phyloP scores from a whole-genome alignment of 1,140 invertebrate species.

The Lucilia sericata region DNA sequence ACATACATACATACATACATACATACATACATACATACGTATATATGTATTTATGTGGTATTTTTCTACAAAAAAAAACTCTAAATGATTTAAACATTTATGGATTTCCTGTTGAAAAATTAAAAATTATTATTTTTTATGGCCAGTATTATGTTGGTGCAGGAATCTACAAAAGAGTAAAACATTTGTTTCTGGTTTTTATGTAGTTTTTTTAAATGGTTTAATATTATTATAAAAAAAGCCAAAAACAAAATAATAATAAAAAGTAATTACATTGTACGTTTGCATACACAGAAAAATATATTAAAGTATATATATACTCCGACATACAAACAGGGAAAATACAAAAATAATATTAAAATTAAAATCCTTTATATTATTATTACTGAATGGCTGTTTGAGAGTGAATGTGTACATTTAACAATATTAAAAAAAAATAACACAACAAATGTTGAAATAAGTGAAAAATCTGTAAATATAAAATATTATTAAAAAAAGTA shows the following conservation, averaged over 20 bases:
- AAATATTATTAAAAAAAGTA: no score
- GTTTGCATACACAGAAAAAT: background rate
- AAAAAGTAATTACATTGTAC: slow-evolving; percentile 17
- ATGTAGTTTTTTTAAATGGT: background rate
- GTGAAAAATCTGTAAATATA: no score
- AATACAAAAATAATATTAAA: background rate
- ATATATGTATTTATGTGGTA: background rate
- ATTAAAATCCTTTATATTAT: slow-evolving; percentile 5
- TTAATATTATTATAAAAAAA: background rate
- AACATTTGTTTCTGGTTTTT: background rate
- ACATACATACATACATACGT: no score
- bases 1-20: no score
- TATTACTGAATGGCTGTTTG: background rate
- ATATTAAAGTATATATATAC: background rate
- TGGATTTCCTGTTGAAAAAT: slow-evolving; percentile 25
- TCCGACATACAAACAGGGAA: background rate
- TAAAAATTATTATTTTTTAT: slow-evolving; percentile 24
- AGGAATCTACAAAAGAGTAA: background rate
- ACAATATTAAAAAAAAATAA: background rate
- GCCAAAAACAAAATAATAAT: background rate
- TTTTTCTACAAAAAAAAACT: background rate
- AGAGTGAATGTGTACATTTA: background rate
- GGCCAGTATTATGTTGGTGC: background rate
- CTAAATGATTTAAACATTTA: slow-evolving; percentile 25
- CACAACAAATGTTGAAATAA: no score